Conservation (phyloP, 2,888 invertebrate species). For the Microctonus aethiopoides region DNA sequence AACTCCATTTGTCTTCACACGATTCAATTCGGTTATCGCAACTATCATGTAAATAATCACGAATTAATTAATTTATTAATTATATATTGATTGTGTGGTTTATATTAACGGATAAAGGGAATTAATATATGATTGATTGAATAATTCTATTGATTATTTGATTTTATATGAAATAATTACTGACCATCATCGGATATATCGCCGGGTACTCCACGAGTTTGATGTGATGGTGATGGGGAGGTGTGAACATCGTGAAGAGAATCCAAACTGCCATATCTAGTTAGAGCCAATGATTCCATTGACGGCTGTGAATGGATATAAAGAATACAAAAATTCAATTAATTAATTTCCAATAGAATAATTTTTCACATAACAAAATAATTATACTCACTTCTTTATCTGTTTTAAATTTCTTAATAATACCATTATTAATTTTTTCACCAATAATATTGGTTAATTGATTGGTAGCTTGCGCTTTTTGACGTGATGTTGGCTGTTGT, state of each 20-base stretch:
- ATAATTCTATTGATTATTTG: neutral
- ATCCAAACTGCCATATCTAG: constrained; percentile 70
- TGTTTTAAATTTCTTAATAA: constrained; percentile 67
- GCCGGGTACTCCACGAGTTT: constrained; percentile 56
- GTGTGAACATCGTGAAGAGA: constrained; percentile 69
- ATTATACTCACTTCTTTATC: constrained; percentile 59
- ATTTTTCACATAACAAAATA: neutral
- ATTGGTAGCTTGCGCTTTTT: constrained; percentile 53
- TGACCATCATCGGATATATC: constrained; percentile 68
- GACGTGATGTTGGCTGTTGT: constrained; percentile 52
- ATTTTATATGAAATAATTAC: constrained; percentile 43
- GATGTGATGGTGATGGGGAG: constrained; percentile 59
- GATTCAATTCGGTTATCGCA: neutral
- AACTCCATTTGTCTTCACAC: neutral
- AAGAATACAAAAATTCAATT: neutral
- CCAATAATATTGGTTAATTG: constrained; percentile 50
- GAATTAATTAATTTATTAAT: too few species aligned
- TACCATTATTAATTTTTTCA: constrained; percentile 59
- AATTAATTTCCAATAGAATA: neutral
- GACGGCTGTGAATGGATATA: constrained; percentile 47
- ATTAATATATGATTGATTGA: neutral
- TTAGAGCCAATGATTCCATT: constrained; percentile 52
- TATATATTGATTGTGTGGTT: too few species aligned
- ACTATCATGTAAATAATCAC: neutral
- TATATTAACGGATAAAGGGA: neutral